Evolutionary conservation across 1,140 invertebrate species (phyloP), one percentile per base, ranked within the genome.

Genomic region (Hestina assimilis): DNA sequence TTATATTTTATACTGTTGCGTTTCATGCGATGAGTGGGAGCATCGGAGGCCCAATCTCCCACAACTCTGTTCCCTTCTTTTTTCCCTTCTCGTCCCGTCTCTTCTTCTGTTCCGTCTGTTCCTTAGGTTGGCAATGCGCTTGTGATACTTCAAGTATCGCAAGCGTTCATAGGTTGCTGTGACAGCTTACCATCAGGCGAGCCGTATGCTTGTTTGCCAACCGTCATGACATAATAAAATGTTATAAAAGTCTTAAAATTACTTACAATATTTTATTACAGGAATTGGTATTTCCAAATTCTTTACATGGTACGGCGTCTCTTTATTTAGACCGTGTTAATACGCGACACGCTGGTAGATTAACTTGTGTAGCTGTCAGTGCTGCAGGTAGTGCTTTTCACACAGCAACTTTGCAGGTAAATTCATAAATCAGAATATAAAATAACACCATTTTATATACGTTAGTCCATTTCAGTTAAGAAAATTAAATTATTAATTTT

Each of bases 241-340:
- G n/a, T n/a, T n/a, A n/a, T n/a, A 38, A 3, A 1, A 4, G n/a
- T 38, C 0, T 38, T 38, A 38, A 9, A 35, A 19, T 38, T n/a
- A 15, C 4, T 17, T 38, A 8, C 19, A 38, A 7, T 20, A 29
- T 45, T 23, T 29, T 65, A 15, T 64, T 65, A 5, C 63, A 87
- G 83, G 81, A 87, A 64, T 62, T 87, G 8, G 66, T 87, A 51
- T 87, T 87, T 62, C 76, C 83, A 40, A 87, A 82, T 68, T 72
- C 78, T 28, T 61, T 63, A 41, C 75, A 83, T 21, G 73, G 72
- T 35, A 73, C 72, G 3, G 73, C 75, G 9, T 80, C 81, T 35
- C 67, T 88, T 41, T 86, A 85, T 68, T 72, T 88, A 31, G 79
- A 86, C 55, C 59, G 79, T 47, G 83, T 84, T 11, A 58, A 63